phyloP scores from a whole-genome alignment of 2,888 invertebrate genomes.

The Herminia tarsipennalis region DNA sequence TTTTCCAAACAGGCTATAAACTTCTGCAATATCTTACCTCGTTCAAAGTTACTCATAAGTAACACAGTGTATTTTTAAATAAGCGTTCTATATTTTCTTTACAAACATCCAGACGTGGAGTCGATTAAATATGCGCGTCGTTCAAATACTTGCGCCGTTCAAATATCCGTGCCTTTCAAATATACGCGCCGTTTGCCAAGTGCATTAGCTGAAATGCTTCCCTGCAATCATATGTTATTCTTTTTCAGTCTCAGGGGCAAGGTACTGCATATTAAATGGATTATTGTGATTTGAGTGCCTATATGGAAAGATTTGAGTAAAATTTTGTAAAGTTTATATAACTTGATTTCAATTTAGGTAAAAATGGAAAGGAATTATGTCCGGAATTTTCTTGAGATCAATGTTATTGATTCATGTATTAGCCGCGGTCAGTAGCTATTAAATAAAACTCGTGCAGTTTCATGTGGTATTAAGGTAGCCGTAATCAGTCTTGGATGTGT shows the following conservation, averaged over 20 bases:
- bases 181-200: slow-evolving; percentile 22
- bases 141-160: slow-evolving; percentile 25
- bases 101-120: slow-evolving; percentile 20
- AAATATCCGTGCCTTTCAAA: slow-evolving; percentile 32
- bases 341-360: too few relatives aligned
- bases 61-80: slow-evolving; percentile 7
- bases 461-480: too few relatives aligned
- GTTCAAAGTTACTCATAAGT: slow-evolving; percentile 9
- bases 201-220: slow-evolving; percentile 44
- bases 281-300: slow-evolving; percentile 2
- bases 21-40: not conserved
- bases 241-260: slow-evolving; percentile 26
- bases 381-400: too few relatives aligned
- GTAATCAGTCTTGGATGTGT: too few relatives aligned
- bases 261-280: not conserved
- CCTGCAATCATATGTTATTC: slow-evolving; percentile 20
- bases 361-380: too few relatives aligned
- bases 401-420: too few relatives aligned
- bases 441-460: too few relatives aligned
- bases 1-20: not conserved
- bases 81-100: slow-evolving; percentile 8
- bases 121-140: slow-evolving; percentile 34
- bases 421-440: too few relatives aligned
- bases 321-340: not conserved
- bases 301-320: not conserved